Evolutionary conservation across 2,797 vertebrate species (phyloP).

Genomic region (Hypotaenidia okinawae): DNA sequence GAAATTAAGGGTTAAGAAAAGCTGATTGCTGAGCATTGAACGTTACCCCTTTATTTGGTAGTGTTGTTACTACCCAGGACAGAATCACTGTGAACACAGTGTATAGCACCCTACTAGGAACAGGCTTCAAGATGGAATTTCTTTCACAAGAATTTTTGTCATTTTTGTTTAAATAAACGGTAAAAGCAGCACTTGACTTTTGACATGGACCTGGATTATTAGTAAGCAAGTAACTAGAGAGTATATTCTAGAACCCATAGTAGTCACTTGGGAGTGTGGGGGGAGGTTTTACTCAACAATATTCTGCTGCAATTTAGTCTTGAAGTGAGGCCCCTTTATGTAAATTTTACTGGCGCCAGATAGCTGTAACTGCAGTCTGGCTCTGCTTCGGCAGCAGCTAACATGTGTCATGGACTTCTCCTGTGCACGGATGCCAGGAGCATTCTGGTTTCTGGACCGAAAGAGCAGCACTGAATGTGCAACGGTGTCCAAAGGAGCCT

Average conservation of each 20-base stretch:
- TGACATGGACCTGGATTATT: slow-evolving; percentile 19
- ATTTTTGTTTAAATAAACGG: background rate
- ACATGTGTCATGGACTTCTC: slow-evolving; percentile 71
- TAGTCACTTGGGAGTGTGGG: background rate
- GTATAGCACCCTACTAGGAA: background rate
- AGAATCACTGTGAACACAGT: background rate
- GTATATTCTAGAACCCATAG: slow-evolving; percentile 64
- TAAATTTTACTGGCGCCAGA: slow-evolving; percentile 75
- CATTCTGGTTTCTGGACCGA: slow-evolving; percentile 6
- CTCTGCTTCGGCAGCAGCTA: slow-evolving; percentile 52
- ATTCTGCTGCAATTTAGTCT: slow-evolving; percentile 44
- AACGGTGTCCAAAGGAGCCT: slow-evolving; percentile 11
- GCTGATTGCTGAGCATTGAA: background rate
- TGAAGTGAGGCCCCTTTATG: slow-evolving; percentile 70
- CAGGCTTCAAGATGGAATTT: background rate
- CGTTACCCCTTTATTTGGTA: background rate
- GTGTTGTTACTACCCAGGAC: background rate
- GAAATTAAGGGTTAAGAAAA: background rate
- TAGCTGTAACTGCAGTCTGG: slow-evolving; percentile 73
- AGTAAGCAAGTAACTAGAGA: slow-evolving; percentile 19
- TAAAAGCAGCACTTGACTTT: background rate
- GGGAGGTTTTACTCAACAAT: slow-evolving; percentile 30
- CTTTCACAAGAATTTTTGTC: background rate
- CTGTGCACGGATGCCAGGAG: slow-evolving; percentile 36
- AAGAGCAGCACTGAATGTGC: background rate